Evolutionary conservation across 2,113 vertebrate species (phyloP).

Genomic region (Suncus etruscus): DNA sequence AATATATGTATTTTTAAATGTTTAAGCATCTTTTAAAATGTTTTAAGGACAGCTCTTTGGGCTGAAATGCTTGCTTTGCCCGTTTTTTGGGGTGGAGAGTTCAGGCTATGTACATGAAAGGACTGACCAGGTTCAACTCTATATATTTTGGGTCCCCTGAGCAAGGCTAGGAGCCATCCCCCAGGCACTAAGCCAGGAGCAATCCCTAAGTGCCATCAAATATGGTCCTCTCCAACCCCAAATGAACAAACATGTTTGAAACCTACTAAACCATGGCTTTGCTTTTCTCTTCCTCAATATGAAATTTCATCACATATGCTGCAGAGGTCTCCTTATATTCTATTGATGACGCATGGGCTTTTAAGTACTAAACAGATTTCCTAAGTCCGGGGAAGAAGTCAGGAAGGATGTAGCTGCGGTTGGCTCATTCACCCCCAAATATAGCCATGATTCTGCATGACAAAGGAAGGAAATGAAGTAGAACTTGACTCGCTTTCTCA

Average conservation of each 20-base stretch:
- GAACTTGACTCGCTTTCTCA: not conserved
- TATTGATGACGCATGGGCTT: not conserved
- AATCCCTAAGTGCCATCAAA: too few relatives aligned
- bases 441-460: not conserved
- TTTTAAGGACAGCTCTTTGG: too few relatives aligned
- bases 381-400: slow-evolving; percentile 31
- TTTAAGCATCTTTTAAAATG: too few relatives aligned
- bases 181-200: too few relatives aligned
- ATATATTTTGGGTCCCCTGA: too few relatives aligned
- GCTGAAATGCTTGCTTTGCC: too few relatives aligned
- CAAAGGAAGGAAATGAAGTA: not conserved
- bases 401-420: slow-evolving; percentile 10
- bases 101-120: too few relatives aligned
- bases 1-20: too few relatives aligned
- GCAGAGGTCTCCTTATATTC: not conserved
- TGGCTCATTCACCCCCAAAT: not conserved
- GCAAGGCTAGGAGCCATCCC: too few relatives aligned
- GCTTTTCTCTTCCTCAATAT: slow-evolving; percentile 11
- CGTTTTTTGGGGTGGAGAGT: too few relatives aligned
- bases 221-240: too few relatives aligned
- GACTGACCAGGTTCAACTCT: too few relatives aligned
- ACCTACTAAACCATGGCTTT: not conserved
- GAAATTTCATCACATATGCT: not conserved
- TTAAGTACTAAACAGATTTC: slow-evolving; percentile 10
- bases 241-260: not conserved